These are phyloP conservation scores for Aleiodes sp. DNA, from an alignment of 1,140 invertebrate species.

Conservation along the genomic window DNA sequence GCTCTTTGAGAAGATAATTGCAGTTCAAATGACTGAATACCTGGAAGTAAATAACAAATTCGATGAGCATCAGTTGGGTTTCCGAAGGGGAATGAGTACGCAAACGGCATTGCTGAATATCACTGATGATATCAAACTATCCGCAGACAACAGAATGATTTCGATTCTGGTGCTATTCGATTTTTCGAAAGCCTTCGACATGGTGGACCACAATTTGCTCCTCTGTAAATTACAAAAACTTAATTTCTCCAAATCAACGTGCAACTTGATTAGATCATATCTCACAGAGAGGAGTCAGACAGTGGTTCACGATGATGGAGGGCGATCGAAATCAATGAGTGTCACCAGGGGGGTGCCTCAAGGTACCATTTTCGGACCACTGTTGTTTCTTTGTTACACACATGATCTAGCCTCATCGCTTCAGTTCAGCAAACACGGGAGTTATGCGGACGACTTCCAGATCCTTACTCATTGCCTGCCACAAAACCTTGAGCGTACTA, in stretches of 20 bases:
- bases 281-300: not conserved
- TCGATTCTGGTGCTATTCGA: not conserved
- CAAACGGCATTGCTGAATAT: conserved; percentile 26
- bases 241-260: not conserved
- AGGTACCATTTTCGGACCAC: not conserved
- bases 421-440: not conserved
- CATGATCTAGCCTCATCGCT: not conserved
- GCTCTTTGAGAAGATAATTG: conserved; percentile 8
- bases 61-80: conserved; percentile 26
- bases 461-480: not conserved
- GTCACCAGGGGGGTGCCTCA: not conserved
- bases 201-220: not conserved
- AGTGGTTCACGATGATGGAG: not conserved
- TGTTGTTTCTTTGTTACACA: no score
- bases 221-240: not conserved
- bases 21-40: not conserved
- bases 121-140: conserved; percentile 24
- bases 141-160: not conserved
- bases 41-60: not conserved
- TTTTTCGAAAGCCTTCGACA: not conserved
- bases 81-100: conserved; percentile 21
- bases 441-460: not conserved
- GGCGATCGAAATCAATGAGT: not conserved
- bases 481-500: no score
- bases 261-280: not conserved